Conservation (phyloP, 2,888 invertebrate species). For the Marasmarcha lunaedactyla region DNA sequence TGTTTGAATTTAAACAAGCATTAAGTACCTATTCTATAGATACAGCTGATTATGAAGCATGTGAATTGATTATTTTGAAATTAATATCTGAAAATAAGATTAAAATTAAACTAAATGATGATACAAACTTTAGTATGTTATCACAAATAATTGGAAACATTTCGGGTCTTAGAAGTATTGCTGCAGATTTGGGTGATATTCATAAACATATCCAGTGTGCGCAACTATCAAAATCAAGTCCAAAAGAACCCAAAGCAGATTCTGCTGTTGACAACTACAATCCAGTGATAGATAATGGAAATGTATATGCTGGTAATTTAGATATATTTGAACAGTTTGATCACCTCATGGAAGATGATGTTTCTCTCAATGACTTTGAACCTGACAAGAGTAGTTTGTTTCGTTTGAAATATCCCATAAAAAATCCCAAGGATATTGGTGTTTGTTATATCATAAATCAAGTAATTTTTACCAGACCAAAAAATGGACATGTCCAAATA, state of each 20-base stretch:
- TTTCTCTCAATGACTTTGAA: slow-evolving; percentile 25
- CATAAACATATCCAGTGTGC: too few species aligned
- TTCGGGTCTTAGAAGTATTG: slow-evolving; percentile 24
- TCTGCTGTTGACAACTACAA: too few species aligned
- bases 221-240: slow-evolving; percentile 7
- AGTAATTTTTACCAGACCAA: slow-evolving; percentile 48
- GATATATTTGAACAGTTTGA: neutral
- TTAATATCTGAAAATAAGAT: slow-evolving; percentile 49
- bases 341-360: slow-evolving; percentile 17
- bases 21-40: slow-evolving; percentile 36
- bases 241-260: too few species aligned
- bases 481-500: slow-evolving; percentile 28
- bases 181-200: slow-evolving; percentile 2
- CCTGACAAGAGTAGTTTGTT: slow-evolving; percentile 24
- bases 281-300: too few species aligned
- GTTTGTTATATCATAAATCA: slow-evolving; percentile 55
- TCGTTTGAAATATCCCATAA: slow-evolving; percentile 29
- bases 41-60: slow-evolving; percentile 34
- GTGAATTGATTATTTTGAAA: slow-evolving; percentile 46
- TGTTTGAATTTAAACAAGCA: slow-evolving; percentile 36
- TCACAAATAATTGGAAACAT: slow-evolving; percentile 25
- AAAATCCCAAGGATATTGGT: slow-evolving; percentile 39
- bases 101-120: slow-evolving; percentile 6
- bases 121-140: neutral
- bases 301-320: neutral